These are phyloP conservation scores for Laothoe populi DNA, from an alignment of 2,888 invertebrate species.

Conservation along the genomic window DNA sequence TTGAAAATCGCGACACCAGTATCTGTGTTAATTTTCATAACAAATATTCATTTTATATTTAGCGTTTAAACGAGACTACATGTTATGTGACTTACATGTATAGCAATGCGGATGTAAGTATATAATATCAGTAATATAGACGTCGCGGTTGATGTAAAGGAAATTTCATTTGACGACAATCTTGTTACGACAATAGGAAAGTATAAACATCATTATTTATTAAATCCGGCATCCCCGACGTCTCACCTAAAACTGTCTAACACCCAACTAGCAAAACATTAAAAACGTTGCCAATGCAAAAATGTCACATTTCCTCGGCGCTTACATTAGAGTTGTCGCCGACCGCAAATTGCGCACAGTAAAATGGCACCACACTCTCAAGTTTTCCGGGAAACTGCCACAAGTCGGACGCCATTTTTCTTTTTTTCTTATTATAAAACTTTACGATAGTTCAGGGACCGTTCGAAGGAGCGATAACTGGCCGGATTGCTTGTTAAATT, in stretches of 20 bases:
- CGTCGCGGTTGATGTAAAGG: neutral
- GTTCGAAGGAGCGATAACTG: constrained; percentile 29
- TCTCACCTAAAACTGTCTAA: neutral
- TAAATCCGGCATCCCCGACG: constrained; percentile 10
- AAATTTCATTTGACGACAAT: neutral
- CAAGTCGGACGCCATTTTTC: constrained; percentile 25
- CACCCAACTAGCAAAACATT: neutral
- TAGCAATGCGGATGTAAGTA: neutral
- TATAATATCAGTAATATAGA: neutral
- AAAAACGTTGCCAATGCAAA: constrained; percentile 20
- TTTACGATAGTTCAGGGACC: constrained; percentile 36
- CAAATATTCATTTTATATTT: neutral
- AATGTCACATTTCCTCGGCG: constrained; percentile 5
- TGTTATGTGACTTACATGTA: no score
- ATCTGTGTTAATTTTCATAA: no score
- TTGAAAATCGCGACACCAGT: no score
- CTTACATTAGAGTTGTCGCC: neutral
- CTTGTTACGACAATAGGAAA: neutral
- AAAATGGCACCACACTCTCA: constrained; percentile 33
- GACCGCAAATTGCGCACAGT: constrained; percentile 37
- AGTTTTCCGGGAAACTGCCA: constrained; percentile 35
- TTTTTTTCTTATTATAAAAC: constrained; percentile 43
- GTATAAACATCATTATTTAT: neutral
- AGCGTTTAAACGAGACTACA: neutral
- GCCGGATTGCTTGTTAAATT: constrained; percentile 35